phyloP scores from a whole-genome alignment of 2,113 vertebrate species.

The Illadopsis cleaveri region DNA sequence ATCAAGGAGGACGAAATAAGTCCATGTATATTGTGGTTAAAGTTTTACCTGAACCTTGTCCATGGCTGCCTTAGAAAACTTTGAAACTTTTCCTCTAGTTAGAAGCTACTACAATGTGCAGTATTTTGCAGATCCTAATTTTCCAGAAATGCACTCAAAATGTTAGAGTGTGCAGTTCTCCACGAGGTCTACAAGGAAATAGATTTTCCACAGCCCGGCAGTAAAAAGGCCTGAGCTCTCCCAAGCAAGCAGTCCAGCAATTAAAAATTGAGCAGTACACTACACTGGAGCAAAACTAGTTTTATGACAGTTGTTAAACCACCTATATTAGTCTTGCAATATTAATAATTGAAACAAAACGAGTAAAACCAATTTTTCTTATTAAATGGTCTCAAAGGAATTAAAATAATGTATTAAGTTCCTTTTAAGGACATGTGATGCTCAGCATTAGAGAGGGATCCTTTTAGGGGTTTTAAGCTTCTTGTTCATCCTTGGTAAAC shows the following conservation, averaged over 20 bases:
- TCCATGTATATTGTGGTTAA: fast-evolving
- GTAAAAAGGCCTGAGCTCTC: not conserved
- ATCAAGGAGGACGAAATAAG: not conserved
- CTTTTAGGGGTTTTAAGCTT: not conserved
- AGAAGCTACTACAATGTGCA: not conserved
- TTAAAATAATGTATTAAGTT: constrained; percentile 10
- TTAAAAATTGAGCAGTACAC: constrained; percentile 8
- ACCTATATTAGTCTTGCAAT: not conserved
- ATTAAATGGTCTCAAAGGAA: not conserved
- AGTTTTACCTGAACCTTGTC: not conserved
- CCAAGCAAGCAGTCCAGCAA: not conserved
- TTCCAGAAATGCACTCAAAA: not conserved
- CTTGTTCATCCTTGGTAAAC: constrained; percentile 22
- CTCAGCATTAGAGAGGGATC: not conserved
- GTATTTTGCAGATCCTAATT: not conserved
- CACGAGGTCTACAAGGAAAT: not conserved
- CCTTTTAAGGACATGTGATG: constrained; percentile 5
- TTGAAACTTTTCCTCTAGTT: not conserved
- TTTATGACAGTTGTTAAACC: constrained; percentile 24
- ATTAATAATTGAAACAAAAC: constrained; percentile 28
- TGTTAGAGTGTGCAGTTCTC: not conserved
- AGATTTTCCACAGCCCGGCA: not conserved
- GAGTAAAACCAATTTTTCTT: not conserved
- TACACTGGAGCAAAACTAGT: not conserved
- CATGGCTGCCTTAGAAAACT: not conserved